Evolutionary conservation across 2,797 vertebrate species (phyloP).

Genomic region (Hoplostethus mediterraneus): DNA sequence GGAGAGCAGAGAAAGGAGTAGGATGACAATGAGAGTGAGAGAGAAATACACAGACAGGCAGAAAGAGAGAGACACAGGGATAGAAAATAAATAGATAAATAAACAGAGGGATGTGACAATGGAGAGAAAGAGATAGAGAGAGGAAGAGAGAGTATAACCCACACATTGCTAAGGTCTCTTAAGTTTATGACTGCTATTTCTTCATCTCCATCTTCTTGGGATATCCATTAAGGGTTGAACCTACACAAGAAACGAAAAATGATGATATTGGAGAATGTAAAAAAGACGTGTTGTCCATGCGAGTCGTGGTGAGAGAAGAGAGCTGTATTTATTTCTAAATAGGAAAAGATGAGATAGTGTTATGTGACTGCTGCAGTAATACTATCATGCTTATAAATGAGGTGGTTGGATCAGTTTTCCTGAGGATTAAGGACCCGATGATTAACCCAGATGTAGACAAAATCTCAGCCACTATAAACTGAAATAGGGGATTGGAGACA

Average conservation of each 20-base stretch:
- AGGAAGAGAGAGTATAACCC: constrained; percentile 18
- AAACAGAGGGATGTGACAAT: background rate
- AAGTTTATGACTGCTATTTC: constrained; percentile 12
- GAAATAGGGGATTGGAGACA: background rate
- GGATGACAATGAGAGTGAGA: constrained; percentile 14
- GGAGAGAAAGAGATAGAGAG: constrained; percentile 1
- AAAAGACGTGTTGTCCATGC: constrained; percentile 2
- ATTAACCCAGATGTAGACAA: constrained; percentile 16
- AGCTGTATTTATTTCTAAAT: constrained; percentile 8
- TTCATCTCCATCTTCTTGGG: background rate
- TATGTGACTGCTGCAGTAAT: constrained; percentile 3
- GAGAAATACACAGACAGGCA: constrained; percentile 7
- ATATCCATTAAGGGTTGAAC: background rate
- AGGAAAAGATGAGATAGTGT: constrained; percentile 6
- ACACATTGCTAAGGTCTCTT: background rate
- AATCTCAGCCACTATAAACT: background rate
- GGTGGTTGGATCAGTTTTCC: constrained; percentile 30
- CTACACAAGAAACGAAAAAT: background rate
- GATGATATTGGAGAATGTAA: constrained; percentile 16
- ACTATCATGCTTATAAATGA: constrained; percentile 17
- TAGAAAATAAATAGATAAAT: background rate
- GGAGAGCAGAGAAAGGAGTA: constrained; percentile 18
- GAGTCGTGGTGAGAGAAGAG: background rate
- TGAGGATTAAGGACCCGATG: constrained; percentile 7
- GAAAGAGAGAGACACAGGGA: background rate